phyloP scores from a whole-genome alignment of 30 jellyfish, hydroid and myxozoan species.

The Chrysaora quinquecirrha region DNA sequence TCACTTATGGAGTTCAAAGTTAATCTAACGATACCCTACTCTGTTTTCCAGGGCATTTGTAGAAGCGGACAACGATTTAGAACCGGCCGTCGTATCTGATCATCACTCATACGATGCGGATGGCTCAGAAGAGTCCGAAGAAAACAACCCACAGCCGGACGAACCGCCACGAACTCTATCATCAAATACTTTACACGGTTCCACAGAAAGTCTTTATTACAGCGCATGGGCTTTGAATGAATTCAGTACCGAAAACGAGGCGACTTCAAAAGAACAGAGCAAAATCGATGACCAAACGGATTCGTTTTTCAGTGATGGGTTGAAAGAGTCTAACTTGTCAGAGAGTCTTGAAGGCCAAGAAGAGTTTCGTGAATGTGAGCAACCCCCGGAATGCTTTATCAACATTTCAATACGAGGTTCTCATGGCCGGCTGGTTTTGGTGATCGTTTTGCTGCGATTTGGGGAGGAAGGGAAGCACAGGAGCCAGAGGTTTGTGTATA shows the following conservation, averaged over 20 bases:
- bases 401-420: slow-evolving; percentile 67
- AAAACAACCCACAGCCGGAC: neutral
- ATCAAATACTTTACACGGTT: slow-evolving; percentile 41
- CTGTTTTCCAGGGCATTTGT: neutral
- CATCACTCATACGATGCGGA: slow-evolving; percentile 55
- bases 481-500: slow-evolving; percentile 39
- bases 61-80: slow-evolving; percentile 21
- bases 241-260: neutral
- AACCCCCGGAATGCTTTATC: slow-evolving; percentile 58
- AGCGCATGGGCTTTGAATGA: slow-evolving; percentile 79
- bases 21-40: no score
- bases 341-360: slow-evolving; percentile 28
- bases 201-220: slow-evolving; percentile 74
- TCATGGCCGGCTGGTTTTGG: slow-evolving; percentile 83
- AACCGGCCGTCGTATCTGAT: neutral
- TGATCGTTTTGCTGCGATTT: slow-evolving; percentile 62
- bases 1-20: no score
- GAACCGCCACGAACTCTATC: neutral
- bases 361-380: slow-evolving; percentile 43
- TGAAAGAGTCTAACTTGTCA: slow-evolving; percentile 7
- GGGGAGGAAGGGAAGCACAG: slow-evolving; percentile 59
- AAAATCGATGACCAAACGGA: slow-evolving; percentile 27
- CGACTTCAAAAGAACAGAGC: neutral
- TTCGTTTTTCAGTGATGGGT: slow-evolving; percentile 40
- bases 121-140: slow-evolving; percentile 57